Evolutionary conservation across 1,140 invertebrate genomes (phyloP), one percentile per base, ranked within the genome.

Genomic region (Papilio helenus): DNA sequence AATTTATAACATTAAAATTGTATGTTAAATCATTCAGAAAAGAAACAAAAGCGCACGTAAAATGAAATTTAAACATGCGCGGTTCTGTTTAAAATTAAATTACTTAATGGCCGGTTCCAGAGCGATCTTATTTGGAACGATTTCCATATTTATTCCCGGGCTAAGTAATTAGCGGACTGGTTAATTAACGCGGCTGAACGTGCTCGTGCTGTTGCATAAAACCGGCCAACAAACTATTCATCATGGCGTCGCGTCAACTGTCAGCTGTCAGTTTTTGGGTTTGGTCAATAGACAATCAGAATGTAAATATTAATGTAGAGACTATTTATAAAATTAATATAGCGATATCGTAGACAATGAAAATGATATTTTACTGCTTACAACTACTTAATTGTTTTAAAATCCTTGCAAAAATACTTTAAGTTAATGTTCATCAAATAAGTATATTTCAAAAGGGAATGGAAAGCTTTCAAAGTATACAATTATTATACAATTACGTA

Each of bases 241-340:
- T 74, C 72, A 74, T 74, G 72, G 72, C 72, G 72, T 46, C 72
- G 42, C 44, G 42, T 74, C 72, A 74, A 74, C 72, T 74, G 72
- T 74, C 72, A 74, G 29, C 44, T 74, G 72, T 74, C 72, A 74
- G 72, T 74, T 74, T 74, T 74, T 49, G 72, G 72, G 42, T 46
- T 46, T 74, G 42, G n/a, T n/a, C n/a, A n/a, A n/a, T n/a, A n/a
- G n/a, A n/a, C n/a, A n/a, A n/a, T n/a, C n/a, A n/a, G n/a, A n/a
- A n/a, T n/a, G n/a, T n/a, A n/a, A n/a, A n/a, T n/a, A n/a, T n/a
- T n/a, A n/a, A n/a, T n/a, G n/a, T n/a, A n/a, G n/a, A n/a, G n/a
- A n/a, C n/a, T n/a, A n/a, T n/a, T n/a, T n/a, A n/a, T n/a, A n/a
- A n/a, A n/a, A n/a, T n/a, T n/a, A n/a, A n/a, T n/a, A n/a, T n/a